phyloP scores from a whole-genome alignment of 2,797 vertebrate species.

The Mastacembelus armatus region DNA sequence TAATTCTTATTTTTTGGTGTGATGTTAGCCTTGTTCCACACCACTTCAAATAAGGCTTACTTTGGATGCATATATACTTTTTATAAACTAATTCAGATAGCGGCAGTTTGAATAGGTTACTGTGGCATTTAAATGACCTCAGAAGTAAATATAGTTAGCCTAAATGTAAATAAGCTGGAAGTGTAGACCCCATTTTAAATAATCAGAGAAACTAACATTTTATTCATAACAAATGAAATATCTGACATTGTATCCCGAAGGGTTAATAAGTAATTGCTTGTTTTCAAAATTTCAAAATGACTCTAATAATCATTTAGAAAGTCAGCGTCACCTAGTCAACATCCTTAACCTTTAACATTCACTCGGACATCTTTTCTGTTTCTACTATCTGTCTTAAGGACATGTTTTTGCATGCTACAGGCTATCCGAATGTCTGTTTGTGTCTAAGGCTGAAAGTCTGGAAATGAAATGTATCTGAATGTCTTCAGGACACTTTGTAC shows the following conservation, averaged over 20 bases:
- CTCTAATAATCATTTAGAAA: no score
- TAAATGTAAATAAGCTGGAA: background rate
- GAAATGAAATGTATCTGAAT: conserved; percentile 48
- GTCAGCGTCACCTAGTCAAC: background rate
- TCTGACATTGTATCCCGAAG: no score
- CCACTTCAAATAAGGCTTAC: no score
- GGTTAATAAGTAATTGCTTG: background rate
- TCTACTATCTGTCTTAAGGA: conserved; percentile 5
- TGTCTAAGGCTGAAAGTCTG: conserved; percentile 12
- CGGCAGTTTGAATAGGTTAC: no score
- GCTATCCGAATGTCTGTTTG: conserved; percentile 3
- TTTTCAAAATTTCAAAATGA: no score
- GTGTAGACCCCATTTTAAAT: background rate
- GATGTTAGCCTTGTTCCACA: background rate
- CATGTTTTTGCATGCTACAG: background rate
- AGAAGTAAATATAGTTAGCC: no score
- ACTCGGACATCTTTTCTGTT: conserved; percentile 11
- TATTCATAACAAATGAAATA: no score
- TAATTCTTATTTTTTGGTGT: background rate
- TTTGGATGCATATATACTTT: no score
- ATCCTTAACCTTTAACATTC: background rate
- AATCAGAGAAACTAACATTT: no score
- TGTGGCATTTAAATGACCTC: no score
- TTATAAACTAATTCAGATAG: no score
- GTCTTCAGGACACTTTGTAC: conserved; percentile 7